A percentile compares a stretch with the other conserved stretches of the same genome.
phyloP scores from a whole-genome alignment of 2,113 vertebrate genomes.

The Chloropsis hardwickii region DNA sequence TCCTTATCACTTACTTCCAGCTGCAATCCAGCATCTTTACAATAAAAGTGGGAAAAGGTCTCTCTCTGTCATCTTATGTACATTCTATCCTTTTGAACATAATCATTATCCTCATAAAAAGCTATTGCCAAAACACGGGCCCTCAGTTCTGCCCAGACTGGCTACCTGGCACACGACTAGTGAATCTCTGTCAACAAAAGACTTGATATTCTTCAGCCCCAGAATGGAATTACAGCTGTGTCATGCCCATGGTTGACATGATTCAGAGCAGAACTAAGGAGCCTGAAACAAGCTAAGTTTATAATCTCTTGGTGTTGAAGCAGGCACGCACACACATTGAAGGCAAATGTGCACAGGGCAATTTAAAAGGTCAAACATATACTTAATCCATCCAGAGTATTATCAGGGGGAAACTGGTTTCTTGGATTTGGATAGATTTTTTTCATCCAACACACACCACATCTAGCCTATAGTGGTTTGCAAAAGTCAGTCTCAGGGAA shows the following conservation, averaged over 20 bases:
- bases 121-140: not conserved
- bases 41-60: not conserved
- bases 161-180: not conserved
- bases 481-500: not conserved
- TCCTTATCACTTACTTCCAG: constrained; percentile 41
- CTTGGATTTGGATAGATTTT: not conserved
- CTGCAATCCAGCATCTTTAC: constrained; percentile 18
- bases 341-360: not conserved
- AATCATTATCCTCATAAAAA: not conserved
- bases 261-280: not conserved
- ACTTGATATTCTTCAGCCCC: not conserved
- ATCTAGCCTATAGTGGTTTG: not conserved
- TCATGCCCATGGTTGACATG: not conserved
- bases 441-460: not conserved
- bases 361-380: not conserved
- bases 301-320: not conserved
- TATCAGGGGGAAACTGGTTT: not conserved
- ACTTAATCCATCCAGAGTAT: not conserved
- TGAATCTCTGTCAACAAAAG: not conserved
- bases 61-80: not conserved
- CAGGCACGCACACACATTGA: accelerated
- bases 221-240: not conserved
- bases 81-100: not conserved
- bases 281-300: not conserved
- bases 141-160: not conserved